Conservation (phyloP, 23 tunicate species). For the Styela clava region DNA sequence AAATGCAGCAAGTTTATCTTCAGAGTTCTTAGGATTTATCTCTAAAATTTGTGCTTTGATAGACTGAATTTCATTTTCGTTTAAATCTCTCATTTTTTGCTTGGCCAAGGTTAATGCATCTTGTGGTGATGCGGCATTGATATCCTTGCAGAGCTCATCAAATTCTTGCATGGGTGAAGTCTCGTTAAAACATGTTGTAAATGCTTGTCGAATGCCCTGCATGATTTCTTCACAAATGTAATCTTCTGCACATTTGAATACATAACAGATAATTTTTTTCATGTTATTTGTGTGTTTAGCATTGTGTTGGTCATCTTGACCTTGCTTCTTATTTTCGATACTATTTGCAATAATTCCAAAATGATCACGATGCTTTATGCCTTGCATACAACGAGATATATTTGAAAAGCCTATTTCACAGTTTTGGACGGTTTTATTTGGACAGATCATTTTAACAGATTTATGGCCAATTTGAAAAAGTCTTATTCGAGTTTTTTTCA, state of each 20-base stretch:
- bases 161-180: conserved; percentile 59
- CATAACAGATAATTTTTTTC: conserved; percentile 47
- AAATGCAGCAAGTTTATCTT: conserved; percentile 48
- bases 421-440: conserved; percentile 52
- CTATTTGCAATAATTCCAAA: conserved; percentile 71
- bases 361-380: conserved; percentile 40
- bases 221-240: conserved; percentile 72
- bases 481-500: conserved; percentile 63
- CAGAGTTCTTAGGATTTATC: conserved; percentile 19
- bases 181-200: conserved; percentile 38
- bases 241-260: conserved; percentile 63
- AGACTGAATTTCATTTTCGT: conserved; percentile 5
- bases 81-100: conserved; percentile 6
- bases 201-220: conserved; percentile 73
- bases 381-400: conserved; percentile 64
- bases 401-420: conserved; percentile 50
- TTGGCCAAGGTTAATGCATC: conserved; percentile 8
- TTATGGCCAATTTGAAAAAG: conserved; percentile 66
- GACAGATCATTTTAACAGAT: conserved; percentile 55
- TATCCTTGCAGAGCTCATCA: conserved; percentile 53
- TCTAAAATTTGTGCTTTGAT: conserved; percentile 21
- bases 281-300: not conserved
- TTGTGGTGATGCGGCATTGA: conserved; percentile 21
- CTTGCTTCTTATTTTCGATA: not conserved
- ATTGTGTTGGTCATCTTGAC: not conserved